Percentiles rank a stretch among this genome's conserved stretches.
Conservation (phyloP, 2,888 invertebrate species). For the Ectemnius lituratus region DNA sequence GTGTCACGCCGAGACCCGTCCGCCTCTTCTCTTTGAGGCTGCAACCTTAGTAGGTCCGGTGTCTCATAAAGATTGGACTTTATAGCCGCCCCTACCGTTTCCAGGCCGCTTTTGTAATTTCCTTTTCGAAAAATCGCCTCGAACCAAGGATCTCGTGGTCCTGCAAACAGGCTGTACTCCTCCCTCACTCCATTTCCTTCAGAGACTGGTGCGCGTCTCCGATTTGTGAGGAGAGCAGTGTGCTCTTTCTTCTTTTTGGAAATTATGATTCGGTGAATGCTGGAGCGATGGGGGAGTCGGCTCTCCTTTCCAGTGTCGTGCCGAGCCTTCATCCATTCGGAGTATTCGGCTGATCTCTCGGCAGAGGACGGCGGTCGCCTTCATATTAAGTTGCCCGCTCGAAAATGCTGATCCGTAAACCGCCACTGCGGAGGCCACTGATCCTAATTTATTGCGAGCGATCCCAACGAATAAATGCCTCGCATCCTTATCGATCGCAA, state of each 20-base stretch:
- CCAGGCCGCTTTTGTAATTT: constrained; percentile 74
- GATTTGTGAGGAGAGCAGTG: neutral
- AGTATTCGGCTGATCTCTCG: too few species aligned
- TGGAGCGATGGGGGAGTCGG: neutral
- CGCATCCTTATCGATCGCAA: constrained; percentile 19
- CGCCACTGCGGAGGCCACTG: constrained; percentile 30
- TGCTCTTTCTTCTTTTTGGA: too few species aligned
- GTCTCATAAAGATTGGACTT: constrained; percentile 77
- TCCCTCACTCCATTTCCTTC: constrained; percentile 19
- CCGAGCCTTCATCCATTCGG: constrained; percentile 2
- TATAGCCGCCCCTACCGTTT: constrained; percentile 74
- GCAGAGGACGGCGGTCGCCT: too few species aligned
- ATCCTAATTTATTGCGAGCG: neutral
- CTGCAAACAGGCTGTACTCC: neutral
- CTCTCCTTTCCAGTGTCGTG: neutral
- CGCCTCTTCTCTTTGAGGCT: constrained; percentile 43
- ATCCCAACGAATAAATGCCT: neutral
- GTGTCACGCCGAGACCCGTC: constrained; percentile 62
- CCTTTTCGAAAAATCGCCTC: constrained; percentile 72
- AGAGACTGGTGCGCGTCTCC: neutral
- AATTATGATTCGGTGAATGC: too few species aligned
- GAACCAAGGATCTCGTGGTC: constrained; percentile 14
- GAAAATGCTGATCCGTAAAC: constrained; percentile 34
- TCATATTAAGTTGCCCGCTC: constrained; percentile 8
- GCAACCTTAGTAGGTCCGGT: constrained; percentile 54